Evolutionary conservation across 2,113 vertebrate species (phyloP).

Genomic region (Potamarius usumacintae): DNA sequence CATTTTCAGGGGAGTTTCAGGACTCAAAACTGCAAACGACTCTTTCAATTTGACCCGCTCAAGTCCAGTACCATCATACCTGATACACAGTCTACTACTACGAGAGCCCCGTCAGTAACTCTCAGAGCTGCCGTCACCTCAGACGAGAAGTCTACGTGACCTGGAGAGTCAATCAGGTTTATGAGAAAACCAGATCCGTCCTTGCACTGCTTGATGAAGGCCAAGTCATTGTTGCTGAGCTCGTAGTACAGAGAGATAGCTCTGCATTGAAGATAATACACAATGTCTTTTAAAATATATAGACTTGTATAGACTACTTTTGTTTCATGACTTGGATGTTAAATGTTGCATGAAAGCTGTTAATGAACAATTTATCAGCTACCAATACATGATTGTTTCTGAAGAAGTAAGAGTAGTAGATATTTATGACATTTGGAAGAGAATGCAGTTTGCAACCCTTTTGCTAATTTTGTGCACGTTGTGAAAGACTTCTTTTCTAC

Average conservation of each 20-base stretch:
- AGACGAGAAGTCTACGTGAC: constrained; percentile 64
- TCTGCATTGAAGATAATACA: constrained; percentile 47
- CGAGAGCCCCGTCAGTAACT: constrained; percentile 59
- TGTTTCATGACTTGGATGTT: constrained; percentile 12
- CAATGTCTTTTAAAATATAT: constrained; percentile 4
- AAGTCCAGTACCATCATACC: constrained; percentile 52
- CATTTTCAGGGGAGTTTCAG: neutral
- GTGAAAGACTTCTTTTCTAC: neutral
- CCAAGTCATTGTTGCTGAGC: constrained; percentile 55
- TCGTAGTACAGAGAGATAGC: constrained; percentile 62
- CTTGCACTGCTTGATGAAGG: constrained; percentile 63
- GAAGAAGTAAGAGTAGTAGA: neutral
- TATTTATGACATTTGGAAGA: neutral
- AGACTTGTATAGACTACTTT: neutral
- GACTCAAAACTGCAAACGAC: neutral
- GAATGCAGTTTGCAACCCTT: neutral
- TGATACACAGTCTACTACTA: constrained; percentile 65
- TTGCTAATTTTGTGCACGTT: neutral
- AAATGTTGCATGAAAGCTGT: neutral
- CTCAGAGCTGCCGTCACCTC: constrained; percentile 63
- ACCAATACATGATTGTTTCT: neutral
- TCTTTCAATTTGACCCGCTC: constrained; percentile 19
- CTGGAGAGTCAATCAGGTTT: constrained; percentile 64
- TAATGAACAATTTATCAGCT: neutral
- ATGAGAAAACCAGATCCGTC: constrained; percentile 61